phyloP scores from a whole-genome alignment of 2,888 invertebrate genomes.

The Corythucha ciliata region DNA sequence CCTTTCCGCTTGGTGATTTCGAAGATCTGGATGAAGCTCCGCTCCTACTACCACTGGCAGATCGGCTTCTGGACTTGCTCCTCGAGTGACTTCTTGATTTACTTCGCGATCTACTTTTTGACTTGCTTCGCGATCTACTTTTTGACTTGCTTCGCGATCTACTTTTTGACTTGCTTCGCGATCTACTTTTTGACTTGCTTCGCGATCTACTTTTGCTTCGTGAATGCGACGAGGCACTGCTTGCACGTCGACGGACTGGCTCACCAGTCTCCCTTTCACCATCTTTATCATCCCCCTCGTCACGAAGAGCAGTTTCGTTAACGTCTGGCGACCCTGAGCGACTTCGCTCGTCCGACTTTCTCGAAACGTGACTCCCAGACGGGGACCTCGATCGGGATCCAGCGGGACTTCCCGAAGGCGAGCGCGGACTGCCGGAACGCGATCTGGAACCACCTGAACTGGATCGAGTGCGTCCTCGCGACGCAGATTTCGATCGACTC shows the following conservation, averaged over 20 bases:
- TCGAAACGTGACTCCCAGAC: constrained; percentile 18
- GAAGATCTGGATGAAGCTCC: constrained; percentile 37
- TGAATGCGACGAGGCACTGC: no score
- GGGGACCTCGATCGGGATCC: no score
- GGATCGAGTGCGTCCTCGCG: no score
- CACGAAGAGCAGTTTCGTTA: no score
- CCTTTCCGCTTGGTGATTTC: constrained; percentile 30
- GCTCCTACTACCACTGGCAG: constrained; percentile 38
- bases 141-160: no score
- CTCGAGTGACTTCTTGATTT: constrained; percentile 14
- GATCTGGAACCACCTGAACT: constrained; percentile 32
- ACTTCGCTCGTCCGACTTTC: constrained; percentile 1
- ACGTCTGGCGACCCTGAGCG: no score
- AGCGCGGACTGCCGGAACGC: constrained; percentile 35
- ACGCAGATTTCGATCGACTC: constrained; percentile 17
- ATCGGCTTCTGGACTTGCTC: constrained; percentile 39
- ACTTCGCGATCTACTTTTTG: no score
- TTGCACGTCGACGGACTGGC: not conserved
- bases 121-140: no score
- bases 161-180: no score
- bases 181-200: no score
- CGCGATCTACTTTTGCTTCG: no score
- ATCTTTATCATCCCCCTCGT: not conserved
- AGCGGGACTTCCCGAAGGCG: no score
- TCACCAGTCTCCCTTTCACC: not conserved